Percentiles rank a stretch among this genome's conserved stretches.
Evolutionary conservation across 2,113 vertebrate species (phyloP).

Genomic region (Caranx ignobilis): DNA sequence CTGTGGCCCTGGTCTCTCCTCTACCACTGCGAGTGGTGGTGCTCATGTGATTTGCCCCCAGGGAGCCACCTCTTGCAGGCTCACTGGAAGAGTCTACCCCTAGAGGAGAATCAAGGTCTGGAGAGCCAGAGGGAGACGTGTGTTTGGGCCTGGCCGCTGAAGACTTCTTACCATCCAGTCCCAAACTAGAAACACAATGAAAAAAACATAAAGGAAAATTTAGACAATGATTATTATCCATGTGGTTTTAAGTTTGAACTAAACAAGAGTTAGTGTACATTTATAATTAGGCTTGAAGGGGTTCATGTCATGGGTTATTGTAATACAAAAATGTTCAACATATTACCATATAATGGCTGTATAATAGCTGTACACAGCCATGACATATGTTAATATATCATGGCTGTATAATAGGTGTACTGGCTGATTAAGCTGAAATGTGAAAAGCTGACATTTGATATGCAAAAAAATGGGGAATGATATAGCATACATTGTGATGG

Average conservation of each 20-base stretch:
- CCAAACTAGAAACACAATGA: slow-evolving; percentile 73
- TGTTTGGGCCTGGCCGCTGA: slow-evolving; percentile 77
- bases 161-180: slow-evolving; percentile 80
- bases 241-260: not conserved
- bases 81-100: slow-evolving; percentile 65
- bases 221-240: not conserved
- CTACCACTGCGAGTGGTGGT: slow-evolving; percentile 16
- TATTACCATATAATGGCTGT: no score
- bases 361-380: no score
- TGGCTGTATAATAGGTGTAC: no score
- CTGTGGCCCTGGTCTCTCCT: slow-evolving; percentile 43
- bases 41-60: slow-evolving; percentile 60
- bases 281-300: not conserved
- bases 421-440: not conserved
- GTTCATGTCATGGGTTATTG: not conserved
- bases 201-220: not conserved
- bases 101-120: slow-evolving; percentile 74
- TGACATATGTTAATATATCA: no score
- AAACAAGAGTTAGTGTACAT: not conserved
- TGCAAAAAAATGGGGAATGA: not conserved
- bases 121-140: slow-evolving; percentile 78
- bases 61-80: slow-evolving; percentile 60
- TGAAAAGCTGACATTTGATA: not conserved
- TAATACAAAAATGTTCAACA: no score
- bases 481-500: not conserved